Base-by-base conservation (phyloP, 2,888 invertebrate genomes). In the Nomada fucata region DNA sequence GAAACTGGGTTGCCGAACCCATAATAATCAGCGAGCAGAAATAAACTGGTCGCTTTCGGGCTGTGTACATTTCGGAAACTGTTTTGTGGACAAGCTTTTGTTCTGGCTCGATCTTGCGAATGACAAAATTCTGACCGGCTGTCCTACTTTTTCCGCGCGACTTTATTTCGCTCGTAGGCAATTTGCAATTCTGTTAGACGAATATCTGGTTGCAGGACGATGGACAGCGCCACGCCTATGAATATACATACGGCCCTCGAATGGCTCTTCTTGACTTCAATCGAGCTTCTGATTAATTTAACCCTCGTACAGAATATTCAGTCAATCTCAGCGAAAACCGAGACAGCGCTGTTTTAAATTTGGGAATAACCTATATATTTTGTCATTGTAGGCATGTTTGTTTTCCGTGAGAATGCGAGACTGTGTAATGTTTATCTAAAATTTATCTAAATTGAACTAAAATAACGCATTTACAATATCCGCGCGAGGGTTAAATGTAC, bases 171-270 rank as follows among this genome's bases (percentile, higher is more conserved):
- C 42, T 64, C 11, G 15, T 2, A 7, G 15, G 44, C 1, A 36
- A 73, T 81, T 79, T 81, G 79, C 79, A 79, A 81, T 81, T 81
- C 79, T 4, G 44, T 36, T 59, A 23, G 52, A 11, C 63, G 67
- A 67, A 68, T 63, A 50, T 20, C 55, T 10, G 15, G 42, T 52
- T 18, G 64, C 1, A 11, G 57, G 42, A 69, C 42, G 55, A 11
- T 42, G 7, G 13, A 20, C 4, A 29, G 4, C 10, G 57, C 50
- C 64, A 29, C 65, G 44, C 70, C 60, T 20, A 15, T 47, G 1
- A 36, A 36, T 44, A 61, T 77, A 61, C 36, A 63, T 70, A 60
- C 65, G 57, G 53, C 18, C 13, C 50, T 50, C 18, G 5, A 36
- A 13, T 4, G 15, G 15, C 50, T 50, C 18, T 50, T 50, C 13